A percentile compares a stretch with the other conserved stretches of the same genome.
Conservation (phyloP, 2,888 invertebrate species). For the Hoplodrina blanda region DNA sequence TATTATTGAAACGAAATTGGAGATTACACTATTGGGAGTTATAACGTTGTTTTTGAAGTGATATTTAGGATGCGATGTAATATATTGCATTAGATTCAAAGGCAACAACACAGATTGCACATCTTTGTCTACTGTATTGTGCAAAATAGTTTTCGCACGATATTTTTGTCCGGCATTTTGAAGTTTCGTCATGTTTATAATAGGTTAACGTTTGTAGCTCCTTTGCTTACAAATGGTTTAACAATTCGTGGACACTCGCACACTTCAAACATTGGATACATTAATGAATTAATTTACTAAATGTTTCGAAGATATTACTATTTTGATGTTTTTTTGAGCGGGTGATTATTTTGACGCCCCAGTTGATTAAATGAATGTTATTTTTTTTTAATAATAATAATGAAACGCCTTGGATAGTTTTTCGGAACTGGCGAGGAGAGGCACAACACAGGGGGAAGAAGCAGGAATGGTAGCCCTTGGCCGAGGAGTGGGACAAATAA, state of each 20-base stretch:
- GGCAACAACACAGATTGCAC: slow-evolving; percentile 36
- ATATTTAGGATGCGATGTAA: slow-evolving; percentile 34
- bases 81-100: slow-evolving; percentile 36
- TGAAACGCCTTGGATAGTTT: no score
- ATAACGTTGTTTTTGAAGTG: slow-evolving; percentile 21
- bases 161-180: background rate
- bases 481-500: no score
- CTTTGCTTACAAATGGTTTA: background rate
- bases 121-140: slow-evolving; percentile 22
- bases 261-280: no score
- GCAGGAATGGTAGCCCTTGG: no score
- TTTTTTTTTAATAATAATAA: no score
- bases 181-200: background rate
- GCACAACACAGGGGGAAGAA: no score
- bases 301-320: background rate
- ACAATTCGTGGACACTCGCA: background rate
- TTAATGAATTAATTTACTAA: no score
- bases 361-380: no score
- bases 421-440: no score
- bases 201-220: background rate
- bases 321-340: no score
- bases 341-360: no score
- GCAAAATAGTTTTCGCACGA: background rate
- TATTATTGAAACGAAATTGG: slow-evolving; percentile 20
- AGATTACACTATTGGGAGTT: slow-evolving; percentile 4